phyloP scores from a whole-genome alignment of 2,113 vertebrate genomes.

The Loxodonta africana region DNA sequence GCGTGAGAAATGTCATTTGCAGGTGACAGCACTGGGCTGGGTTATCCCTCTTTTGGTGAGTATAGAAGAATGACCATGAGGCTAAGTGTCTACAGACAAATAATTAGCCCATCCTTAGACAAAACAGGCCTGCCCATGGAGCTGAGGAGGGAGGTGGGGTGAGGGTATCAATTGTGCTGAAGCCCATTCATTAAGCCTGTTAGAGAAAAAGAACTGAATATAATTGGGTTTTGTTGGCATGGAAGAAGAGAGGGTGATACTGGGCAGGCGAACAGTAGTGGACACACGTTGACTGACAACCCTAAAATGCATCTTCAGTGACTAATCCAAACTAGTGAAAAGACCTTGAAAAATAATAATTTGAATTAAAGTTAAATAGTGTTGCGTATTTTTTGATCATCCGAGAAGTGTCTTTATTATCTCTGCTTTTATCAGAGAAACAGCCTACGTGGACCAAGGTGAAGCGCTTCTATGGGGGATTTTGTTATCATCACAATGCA shows the following conservation, averaged over 20 bases:
- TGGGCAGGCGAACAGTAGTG: neutral
- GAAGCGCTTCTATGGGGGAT: neutral
- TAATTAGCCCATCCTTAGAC: neutral
- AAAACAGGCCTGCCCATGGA: neutral
- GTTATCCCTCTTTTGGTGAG: no score
- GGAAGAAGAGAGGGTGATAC: neutral
- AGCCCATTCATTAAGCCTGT: neutral
- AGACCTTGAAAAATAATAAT: neutral
- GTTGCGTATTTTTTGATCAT: neutral
- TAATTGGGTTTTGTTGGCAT: neutral
- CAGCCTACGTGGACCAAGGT: neutral
- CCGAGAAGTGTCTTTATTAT: neutral
- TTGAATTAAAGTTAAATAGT: neutral
- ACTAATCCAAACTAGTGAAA: neutral
- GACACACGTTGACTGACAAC: neutral
- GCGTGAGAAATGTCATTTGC: neutral
- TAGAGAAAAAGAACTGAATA: neutral
- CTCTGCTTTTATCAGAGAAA: constrained; percentile 33
- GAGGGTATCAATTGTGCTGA: no score
- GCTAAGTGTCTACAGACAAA: neutral
- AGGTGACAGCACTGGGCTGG: neutral
- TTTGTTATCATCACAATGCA: neutral
- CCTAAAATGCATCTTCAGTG: neutral
- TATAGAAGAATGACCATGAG: neutral
- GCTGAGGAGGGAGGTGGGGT: neutral